Conservation (phyloP, 2,797 vertebrate genomes). For the Rhabdomys pumilio region DNA sequence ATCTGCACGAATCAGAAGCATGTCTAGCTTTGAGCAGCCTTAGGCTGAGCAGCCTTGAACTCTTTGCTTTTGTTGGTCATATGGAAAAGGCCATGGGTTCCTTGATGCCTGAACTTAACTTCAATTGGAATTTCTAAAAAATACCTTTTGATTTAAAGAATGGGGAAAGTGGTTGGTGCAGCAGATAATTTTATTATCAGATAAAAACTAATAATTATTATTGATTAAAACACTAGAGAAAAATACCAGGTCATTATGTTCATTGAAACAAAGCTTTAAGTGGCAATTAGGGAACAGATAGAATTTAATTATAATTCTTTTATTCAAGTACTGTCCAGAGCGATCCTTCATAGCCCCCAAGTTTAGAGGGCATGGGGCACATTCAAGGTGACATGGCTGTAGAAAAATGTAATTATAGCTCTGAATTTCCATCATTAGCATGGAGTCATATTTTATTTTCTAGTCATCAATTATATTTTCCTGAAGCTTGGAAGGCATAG, state of each 20-base stretch:
- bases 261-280: neutral
- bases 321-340: neutral
- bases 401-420: slow-evolving; percentile 2
- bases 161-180: neutral
- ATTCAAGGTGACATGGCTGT: neutral
- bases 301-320: neutral
- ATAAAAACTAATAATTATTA: slow-evolving; percentile 38
- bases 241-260: neutral
- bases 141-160: slow-evolving; percentile 36
- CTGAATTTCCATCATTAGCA: slow-evolving; percentile 6
- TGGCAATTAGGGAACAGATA: neutral
- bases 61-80: neutral
- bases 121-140: slow-evolving; percentile 15
- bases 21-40: neutral
- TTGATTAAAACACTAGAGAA: slow-evolving; percentile 50
- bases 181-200: slow-evolving; percentile 18
- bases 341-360: neutral
- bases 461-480: slow-evolving; percentile 58
- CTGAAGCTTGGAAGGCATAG: neutral
- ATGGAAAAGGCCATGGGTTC: neutral
- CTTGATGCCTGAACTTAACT: neutral
- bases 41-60: neutral
- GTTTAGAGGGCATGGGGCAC: neutral
- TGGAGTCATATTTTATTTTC: slow-evolving; percentile 24
- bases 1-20: neutral